Percentiles rank a stretch among this genome's conserved stretches.
Evolutionary conservation across 53 echinoderm and acorn worm species (phyloP).

Genomic region (Antedon mediterranea): DNA sequence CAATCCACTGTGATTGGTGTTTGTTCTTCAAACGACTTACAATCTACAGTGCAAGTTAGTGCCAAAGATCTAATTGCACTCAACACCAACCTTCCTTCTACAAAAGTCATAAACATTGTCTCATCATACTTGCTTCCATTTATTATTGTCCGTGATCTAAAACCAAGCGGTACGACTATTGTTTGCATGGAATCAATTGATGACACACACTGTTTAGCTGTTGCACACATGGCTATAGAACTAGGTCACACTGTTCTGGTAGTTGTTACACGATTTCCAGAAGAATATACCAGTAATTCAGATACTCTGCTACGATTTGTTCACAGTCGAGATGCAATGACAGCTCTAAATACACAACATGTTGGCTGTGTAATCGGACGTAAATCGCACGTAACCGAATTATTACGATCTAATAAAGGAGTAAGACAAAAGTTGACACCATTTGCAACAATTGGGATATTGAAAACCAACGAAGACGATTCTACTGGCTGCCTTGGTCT

Average conservation of each 20-base stretch:
- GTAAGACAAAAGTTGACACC: neutral
- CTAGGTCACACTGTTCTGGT: neutral
- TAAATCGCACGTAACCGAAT: neutral
- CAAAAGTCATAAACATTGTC: neutral
- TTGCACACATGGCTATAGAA: neutral
- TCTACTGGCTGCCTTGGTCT: neutral
- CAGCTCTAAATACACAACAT: neutral
- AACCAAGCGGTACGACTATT: neutral
- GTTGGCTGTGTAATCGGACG: neutral
- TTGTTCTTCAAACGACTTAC: neutral
- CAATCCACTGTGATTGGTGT: neutral
- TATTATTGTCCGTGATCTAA: neutral
- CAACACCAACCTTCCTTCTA: neutral
- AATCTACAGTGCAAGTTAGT: neutral
- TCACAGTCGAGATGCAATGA: neutral
- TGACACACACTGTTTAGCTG: neutral
- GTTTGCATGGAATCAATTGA: neutral
- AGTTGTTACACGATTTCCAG: neutral
- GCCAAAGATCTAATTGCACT: neutral
- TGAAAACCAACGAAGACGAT: neutral
- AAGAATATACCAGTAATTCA: too few relatives aligned
- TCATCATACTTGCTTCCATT: neutral
- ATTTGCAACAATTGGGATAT: neutral
- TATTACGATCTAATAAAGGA: neutral
- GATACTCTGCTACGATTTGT: neutral